A percentile compares a stretch with the other conserved stretches of the same genome.
phyloP scores from a whole-genome alignment of 2,888 invertebrate genomes.

The Heptascelio sp. region DNA sequence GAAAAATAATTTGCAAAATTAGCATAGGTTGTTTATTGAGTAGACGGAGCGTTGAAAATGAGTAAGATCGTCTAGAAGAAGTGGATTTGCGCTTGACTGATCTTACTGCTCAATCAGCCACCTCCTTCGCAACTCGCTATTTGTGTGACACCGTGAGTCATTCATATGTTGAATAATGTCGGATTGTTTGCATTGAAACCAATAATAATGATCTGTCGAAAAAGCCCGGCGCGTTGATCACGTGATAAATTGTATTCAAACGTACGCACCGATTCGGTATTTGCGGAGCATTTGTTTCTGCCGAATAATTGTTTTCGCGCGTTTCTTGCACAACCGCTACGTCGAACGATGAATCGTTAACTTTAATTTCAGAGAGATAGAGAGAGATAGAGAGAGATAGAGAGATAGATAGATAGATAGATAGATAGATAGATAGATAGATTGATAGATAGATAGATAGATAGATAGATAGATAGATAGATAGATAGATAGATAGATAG shows the following conservation, averaged over 20 bases:
- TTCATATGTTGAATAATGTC: constrained; percentile 57
- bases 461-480: no score
- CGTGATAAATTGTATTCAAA: constrained; percentile 52
- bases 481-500: no score
- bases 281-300: no score
- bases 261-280: constrained; percentile 16
- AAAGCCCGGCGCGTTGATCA: constrained; percentile 38
- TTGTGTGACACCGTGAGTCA: constrained; percentile 66
- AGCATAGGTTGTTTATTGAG: constrained; percentile 77
- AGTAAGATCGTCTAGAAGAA: constrained; percentile 68
- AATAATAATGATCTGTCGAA: constrained; percentile 54
- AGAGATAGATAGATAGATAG: no score
- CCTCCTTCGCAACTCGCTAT: constrained; percentile 58
- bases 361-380: no score
- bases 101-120: constrained; percentile 78
- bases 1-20: constrained; percentile 69
- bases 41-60: constrained; percentile 70
- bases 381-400: no score
- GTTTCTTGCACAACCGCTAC: no score
- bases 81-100: constrained; percentile 78
- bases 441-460: no score
- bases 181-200: constrained; percentile 63
- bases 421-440: no score
- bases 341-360: no score
- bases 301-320: no score